Percentiles rank a stretch among this genome's conserved stretches.
Evolutionary conservation across 2,113 vertebrate species (phyloP).

Genomic region (Lutjanus erythropterus): DNA sequence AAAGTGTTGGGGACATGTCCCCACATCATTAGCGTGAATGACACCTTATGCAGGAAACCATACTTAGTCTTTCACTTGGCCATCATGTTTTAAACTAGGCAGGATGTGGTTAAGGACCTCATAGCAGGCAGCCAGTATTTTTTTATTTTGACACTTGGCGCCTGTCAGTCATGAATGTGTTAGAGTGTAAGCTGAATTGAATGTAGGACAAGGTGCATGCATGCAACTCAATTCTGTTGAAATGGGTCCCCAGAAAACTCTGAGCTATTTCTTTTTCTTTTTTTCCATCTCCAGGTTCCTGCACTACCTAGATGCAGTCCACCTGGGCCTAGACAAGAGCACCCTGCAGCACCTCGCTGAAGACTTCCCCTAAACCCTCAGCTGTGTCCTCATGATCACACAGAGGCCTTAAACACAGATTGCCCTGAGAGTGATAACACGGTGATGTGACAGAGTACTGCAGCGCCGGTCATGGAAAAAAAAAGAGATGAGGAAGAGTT

Average conservation of each 20-base stretch:
- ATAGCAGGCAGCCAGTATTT: background rate
- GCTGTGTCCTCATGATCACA: background rate
- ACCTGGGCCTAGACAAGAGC: conserved; percentile 89
- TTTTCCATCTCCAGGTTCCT: conserved; percentile 87
- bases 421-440: background rate
- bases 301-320: conserved; percentile 94
- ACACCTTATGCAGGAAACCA: background rate
- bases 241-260: background rate
- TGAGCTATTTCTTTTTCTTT: conserved; percentile 5
- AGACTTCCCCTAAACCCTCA: conserved; percentile 87
- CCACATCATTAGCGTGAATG: no score
- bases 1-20: no score
- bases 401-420: background rate
- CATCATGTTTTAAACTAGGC: background rate
- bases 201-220: background rate
- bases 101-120: conserved; percentile 46
- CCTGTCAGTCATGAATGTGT: background rate
- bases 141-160: background rate
- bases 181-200: background rate
- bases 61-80: no score
- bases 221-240: background rate
- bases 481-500: no score
- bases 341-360: conserved; percentile 86
- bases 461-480: no score
- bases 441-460: no score